Evolutionary conservation across 2,888 invertebrate species (phyloP).

Genomic region (Watsonalla cultraria): DNA sequence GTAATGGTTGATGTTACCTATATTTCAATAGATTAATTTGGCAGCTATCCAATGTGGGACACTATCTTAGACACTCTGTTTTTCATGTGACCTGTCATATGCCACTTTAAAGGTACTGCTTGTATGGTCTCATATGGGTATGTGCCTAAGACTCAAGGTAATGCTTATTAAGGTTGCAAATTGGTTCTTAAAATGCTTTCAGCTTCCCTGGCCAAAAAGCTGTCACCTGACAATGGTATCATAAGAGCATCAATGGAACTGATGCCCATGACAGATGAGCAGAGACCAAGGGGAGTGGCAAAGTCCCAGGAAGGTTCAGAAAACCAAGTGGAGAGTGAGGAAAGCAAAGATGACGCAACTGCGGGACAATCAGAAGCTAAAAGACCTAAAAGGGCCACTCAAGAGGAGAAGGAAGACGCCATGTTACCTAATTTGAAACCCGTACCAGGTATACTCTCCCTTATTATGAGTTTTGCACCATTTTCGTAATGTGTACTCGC

Average conservation of each 20-base stretch:
- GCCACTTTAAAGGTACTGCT: too few relatives aligned
- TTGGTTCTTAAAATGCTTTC: conserved; percentile 13
- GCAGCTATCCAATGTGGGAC: too few relatives aligned
- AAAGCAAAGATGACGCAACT: conserved; percentile 35
- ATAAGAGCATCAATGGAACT: conserved; percentile 91
- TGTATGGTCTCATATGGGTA: too few relatives aligned
- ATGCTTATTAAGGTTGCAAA: too few relatives aligned
- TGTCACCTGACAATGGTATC: conserved; percentile 86
- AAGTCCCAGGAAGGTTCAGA: conserved; percentile 38
- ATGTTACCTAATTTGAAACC: conserved; percentile 91
- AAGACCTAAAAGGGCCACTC: conserved; percentile 60
- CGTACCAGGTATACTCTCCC: conserved; percentile 66
- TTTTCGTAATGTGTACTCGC: too few relatives aligned
- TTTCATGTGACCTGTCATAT: too few relatives aligned
- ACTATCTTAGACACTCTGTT: too few relatives aligned
- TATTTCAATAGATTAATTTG: too few relatives aligned
- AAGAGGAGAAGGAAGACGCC: conserved; percentile 82
- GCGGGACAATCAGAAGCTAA: conserved; percentile 63
- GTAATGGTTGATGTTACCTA: too few relatives aligned
- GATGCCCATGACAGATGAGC: conserved; percentile 83
- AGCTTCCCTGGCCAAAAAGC: conserved; percentile 78
- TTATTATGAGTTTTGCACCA: not conserved
- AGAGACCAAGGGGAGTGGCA: conserved; percentile 80
- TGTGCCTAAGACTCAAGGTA: too few relatives aligned
- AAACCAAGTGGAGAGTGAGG: conserved; percentile 25